Percentiles rank a stretch among this genome's conserved stretches.
phyloP scores from a whole-genome alignment of 30 jellyfish, hydroid and myxozoan species.

The Cassiopea xamachana region DNA sequence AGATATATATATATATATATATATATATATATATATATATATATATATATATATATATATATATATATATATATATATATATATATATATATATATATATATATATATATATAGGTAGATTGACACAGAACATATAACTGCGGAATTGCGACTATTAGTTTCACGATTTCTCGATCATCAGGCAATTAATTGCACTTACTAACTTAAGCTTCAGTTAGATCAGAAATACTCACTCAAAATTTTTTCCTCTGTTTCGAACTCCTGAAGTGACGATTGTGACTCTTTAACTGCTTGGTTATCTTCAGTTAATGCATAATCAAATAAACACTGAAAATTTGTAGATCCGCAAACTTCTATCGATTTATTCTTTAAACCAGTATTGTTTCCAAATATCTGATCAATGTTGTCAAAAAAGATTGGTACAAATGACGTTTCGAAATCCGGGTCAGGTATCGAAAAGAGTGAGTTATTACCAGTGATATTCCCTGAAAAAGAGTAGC shows the following conservation, averaged over 20 bases:
- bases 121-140: no score
- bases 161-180: no score
- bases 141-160: no score
- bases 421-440: constrained; percentile 49
- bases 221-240: constrained; percentile 27
- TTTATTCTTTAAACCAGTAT: constrained; percentile 9
- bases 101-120: no score
- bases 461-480: constrained; percentile 59
- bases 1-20: not conserved
- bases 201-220: no score
- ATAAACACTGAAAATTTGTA: constrained; percentile 50
- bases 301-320: constrained; percentile 65
- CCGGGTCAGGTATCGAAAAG: constrained; percentile 46
- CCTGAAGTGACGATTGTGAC: constrained; percentile 6
- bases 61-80: no score
- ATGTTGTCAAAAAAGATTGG: constrained; percentile 59
- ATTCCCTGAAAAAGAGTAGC: constrained; percentile 74
- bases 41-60: no score
- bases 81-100: not conserved
- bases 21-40: no score
- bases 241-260: constrained; percentile 40
- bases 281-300: constrained; percentile 55
- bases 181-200: no score
- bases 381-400: constrained; percentile 53
- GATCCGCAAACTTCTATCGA: constrained; percentile 62